Evolutionary conservation across 2,888 invertebrate genomes (phyloP).

Genomic region (Palloptera scutellata): DNA sequence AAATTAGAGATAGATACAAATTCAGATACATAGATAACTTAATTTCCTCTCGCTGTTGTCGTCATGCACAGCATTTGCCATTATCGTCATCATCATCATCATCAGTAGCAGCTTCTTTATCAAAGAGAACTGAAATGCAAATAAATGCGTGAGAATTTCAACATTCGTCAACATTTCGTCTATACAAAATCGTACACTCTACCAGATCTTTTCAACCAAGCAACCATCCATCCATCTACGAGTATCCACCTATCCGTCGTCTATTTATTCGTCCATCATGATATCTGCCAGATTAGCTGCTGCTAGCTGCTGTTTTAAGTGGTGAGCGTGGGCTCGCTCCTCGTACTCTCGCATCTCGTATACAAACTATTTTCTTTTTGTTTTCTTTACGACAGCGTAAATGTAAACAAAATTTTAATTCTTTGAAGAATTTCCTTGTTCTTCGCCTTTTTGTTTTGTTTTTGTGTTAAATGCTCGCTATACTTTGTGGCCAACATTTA

Average conservation of each 20-base stretch:
- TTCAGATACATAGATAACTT: conserved; percentile 11
- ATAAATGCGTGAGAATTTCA: conserved; percentile 19
- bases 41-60: not conserved
- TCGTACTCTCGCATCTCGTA: too few relatives aligned
- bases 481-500: conserved; percentile 7
- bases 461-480: conserved; percentile 2
- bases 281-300: conserved; percentile 20
- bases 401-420: conserved; percentile 9
- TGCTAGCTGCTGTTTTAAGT: not conserved
- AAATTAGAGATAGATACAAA: too few relatives aligned
- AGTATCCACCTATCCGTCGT: not conserved
- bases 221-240: not conserved
- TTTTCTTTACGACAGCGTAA: conserved; percentile 10
- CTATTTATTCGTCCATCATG: conserved; percentile 1
- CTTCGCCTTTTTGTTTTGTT: not conserved
- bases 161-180: conserved; percentile 2
- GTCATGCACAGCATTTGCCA: not conserved
- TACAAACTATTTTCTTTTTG: too few relatives aligned
- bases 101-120: not conserved
- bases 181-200: not conserved
- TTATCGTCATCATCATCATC: not conserved
- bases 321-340: not conserved
- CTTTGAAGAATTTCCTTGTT: conserved; percentile 4
- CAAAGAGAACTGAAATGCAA: conserved; percentile 9
- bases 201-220: not conserved